Base-by-base conservation (phyloP, 30 jellyfish, hydroid and myxozoan genomes). In the Aurelia coerulea region DNA sequence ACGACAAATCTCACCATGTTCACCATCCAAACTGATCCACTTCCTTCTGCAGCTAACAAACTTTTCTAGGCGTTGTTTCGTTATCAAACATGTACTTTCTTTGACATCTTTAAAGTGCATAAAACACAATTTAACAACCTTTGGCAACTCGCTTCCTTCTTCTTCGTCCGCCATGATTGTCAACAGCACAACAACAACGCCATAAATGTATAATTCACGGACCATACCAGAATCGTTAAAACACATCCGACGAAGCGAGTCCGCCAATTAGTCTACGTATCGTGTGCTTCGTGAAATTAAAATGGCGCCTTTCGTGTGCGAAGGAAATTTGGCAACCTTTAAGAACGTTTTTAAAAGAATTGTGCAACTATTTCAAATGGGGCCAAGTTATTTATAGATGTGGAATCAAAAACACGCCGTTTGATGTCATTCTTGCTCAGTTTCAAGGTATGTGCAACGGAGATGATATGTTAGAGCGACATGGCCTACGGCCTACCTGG, bases 21-120 rank as follows among this genome's bases (percentile, higher is more conserved):
- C 89, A 79, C 89, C 89, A n/a, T 79, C 89, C 69, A 79, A 65
- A 62, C 53, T 46, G 52, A 79, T 33, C 89, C 89, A 79, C 58
- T 46, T 79, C 68, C 46, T 64, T 16, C 89, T 12, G 68, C 89
- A 79, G 46, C 58, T 8, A 23, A 79, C 39, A 34, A 79, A 33
- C 35, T 79, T 79, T 41, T 65, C 58, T 32, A 79, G 58, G 32
- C 89, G 51, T 12, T 16, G 53, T 50, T 75, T 51, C 74, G 86
- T 18, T 50, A 75, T 75, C 86, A 50, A 54, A 37, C 7, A 14
- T 19, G 63, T 16, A 50, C 67, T 16, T 75, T 75, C 67, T 49
- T 8, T 18, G 34, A 75, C 59, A 54, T 54, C 89, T 62, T 79
- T 33, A 63, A 79, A 79, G 69, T 79, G 89, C 41, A 79, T 79